These are phyloP conservation scores for Ericerus pela DNA, from an alignment of 1,140 invertebrate genomes.

Conservation along the genomic window DNA sequence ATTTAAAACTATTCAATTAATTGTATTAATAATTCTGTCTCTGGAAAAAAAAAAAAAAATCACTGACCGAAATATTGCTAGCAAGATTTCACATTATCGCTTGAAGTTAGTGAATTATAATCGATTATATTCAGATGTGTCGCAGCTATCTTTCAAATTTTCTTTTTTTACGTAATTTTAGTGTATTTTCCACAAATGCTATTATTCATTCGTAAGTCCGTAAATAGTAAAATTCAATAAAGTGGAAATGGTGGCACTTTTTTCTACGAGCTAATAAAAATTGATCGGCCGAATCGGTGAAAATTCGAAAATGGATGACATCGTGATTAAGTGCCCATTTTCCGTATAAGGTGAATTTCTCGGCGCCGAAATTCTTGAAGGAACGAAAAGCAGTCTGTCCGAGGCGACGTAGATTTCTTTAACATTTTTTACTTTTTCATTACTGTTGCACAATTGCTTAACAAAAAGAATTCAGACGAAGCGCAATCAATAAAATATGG, in stretches of 20 bases:
- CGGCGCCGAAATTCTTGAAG: slow-evolving; percentile 4
- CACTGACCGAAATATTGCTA: too few relatives aligned
- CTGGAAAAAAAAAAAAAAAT: too few relatives aligned
- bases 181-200: too few relatives aligned
- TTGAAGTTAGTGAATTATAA: too few relatives aligned
- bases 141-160: too few relatives aligned
- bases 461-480: slow-evolving; percentile 1
- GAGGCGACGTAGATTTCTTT: slow-evolving; percentile 3
- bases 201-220: too few relatives aligned
- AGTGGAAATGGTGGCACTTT: background rate
- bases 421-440: slow-evolving; percentile 8
- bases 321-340: background rate
- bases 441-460: background rate
- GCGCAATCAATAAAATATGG: slow-evolving; percentile 7
- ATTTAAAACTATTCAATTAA: too few relatives aligned
- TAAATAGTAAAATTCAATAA: slow-evolving; percentile 9
- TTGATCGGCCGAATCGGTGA: slow-evolving; percentile 2
- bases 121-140: too few relatives aligned
- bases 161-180: too few relatives aligned
- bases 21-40: too few relatives aligned
- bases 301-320: background rate
- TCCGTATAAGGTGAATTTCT: slow-evolving; percentile 9
- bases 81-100: too few relatives aligned
- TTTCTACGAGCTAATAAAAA: background rate
- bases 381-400: background rate